Percentiles rank a stretch among this genome's conserved stretches.
Conservation (phyloP, 2,888 invertebrate genomes). For the Pandemis heparana region DNA sequence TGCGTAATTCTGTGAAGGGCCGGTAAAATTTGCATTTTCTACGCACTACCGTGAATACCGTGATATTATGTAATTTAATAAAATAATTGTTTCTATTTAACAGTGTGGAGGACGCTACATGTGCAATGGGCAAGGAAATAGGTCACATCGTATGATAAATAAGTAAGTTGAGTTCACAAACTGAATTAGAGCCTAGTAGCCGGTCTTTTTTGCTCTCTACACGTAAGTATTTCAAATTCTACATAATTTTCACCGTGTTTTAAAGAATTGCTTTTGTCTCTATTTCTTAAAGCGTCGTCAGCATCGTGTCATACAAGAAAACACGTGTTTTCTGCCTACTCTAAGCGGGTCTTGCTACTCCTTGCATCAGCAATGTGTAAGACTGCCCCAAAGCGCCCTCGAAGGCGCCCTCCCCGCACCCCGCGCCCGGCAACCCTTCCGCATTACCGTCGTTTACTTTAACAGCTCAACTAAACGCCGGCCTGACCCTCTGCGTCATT, state of each 20-base stretch:
- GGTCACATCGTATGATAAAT: too few relatives aligned
- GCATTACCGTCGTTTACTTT: slow-evolving; percentile 3
- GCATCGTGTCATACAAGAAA: too few relatives aligned
- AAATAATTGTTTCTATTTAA: too few relatives aligned
- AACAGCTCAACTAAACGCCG: slow-evolving; percentile 8
- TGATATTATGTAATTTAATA: background rate
- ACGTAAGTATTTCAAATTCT: too few relatives aligned
- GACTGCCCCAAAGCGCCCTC: background rate
- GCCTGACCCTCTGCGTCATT: slow-evolving; percentile 11
- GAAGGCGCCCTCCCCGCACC: background rate
- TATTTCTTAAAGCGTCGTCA: too few relatives aligned
- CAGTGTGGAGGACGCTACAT: too few relatives aligned
- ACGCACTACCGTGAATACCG: background rate
- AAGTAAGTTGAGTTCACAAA: too few relatives aligned
- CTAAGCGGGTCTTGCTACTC: background rate
- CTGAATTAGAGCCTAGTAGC: too few relatives aligned
- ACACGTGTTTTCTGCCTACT: background rate
- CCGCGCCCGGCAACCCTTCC: background rate
- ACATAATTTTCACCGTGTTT: too few relatives aligned
- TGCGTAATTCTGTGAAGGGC: slow-evolving; percentile 13
- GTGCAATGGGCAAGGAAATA: too few relatives aligned
- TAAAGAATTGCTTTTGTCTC: too few relatives aligned
- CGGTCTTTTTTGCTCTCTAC: too few relatives aligned
- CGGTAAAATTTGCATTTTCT: slow-evolving; percentile 17
- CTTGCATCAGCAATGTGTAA: background rate